Percentiles rank a stretch among this genome's conserved stretches.
phyloP scores from a whole-genome alignment of 2,888 invertebrate genomes.

The Lathronympha strigana region DNA sequence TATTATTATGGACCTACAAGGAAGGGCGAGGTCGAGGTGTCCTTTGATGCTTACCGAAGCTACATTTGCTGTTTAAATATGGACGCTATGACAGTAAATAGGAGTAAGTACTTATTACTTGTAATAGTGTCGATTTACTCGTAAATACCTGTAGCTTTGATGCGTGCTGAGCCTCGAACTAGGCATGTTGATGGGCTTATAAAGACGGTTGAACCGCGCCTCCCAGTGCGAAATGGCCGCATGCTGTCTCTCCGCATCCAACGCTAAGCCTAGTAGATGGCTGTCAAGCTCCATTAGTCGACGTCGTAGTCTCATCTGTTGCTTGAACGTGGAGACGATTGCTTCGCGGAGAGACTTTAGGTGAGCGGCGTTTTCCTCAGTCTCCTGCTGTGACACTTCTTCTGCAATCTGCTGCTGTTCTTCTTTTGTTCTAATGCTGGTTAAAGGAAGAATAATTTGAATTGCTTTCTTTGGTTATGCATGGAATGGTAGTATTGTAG shows the following conservation, averaged over 20 bases:
- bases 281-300: conserved; percentile 96
- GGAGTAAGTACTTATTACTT: no score
- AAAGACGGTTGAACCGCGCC: conserved; percentile 90
- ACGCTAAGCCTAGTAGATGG: conserved; percentile 92
- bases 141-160: conserved; percentile 81
- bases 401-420: conserved; percentile 60
- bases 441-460: conserved; percentile 1
- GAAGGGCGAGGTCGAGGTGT: no score
- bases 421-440: conserved; percentile 63
- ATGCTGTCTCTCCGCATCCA: conserved; percentile 95
- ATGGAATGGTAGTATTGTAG: no score
- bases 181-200: conserved; percentile 84
- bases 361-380: conserved; percentile 72
- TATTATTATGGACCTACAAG: no score
- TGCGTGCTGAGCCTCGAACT: conserved; percentile 85
- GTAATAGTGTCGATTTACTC: no score
- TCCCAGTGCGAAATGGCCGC: conserved; percentile 96
- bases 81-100: no score
- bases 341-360: conserved; percentile 90
- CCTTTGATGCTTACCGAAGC: no score
- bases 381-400: conserved; percentile 60
- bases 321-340: conserved; percentile 94
- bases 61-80: no score
- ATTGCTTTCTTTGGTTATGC: no score
- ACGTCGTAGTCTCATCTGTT: conserved; percentile 95